A percentile compares a stretch with the other conserved stretches of the same genome.
These are phyloP conservation scores for Phocides pigmalion DNA, from an alignment of 1,140 invertebrate species.

Conservation along the genomic window DNA sequence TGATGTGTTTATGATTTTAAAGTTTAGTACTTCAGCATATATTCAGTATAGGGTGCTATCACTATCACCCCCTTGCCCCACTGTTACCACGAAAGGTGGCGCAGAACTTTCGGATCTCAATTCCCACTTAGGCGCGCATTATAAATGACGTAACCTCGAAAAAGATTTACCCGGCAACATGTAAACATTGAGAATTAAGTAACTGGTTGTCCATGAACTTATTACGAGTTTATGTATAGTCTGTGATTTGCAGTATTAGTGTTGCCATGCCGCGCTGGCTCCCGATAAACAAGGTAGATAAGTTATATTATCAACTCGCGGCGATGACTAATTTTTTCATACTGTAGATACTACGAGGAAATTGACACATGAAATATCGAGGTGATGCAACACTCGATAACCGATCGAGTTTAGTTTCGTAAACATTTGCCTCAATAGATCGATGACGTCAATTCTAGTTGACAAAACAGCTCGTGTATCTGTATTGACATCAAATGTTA, in stretches of 20 bases:
- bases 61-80: too few species aligned
- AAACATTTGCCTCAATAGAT: slow-evolving; percentile 10
- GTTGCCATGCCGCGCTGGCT: background rate
- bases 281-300: background rate
- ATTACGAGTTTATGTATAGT: background rate
- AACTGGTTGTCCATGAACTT: background rate
- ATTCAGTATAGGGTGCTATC: too few species aligned
- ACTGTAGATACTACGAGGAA: background rate
- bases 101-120: too few species aligned
- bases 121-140: too few species aligned
- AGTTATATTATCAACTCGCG: slow-evolving; percentile 3
- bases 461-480: background rate
- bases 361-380: slow-evolving; percentile 5
- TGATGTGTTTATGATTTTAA: too few species aligned
- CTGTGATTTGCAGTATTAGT: background rate
- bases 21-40: too few species aligned
- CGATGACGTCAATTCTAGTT: slow-evolving; percentile 2
- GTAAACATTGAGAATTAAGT: background rate
- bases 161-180: background rate
- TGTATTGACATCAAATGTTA: background rate
- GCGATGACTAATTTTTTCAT: slow-evolving; percentile 13
- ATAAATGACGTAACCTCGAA: background rate
- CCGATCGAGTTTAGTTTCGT: background rate
- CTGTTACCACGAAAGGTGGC: too few species aligned
- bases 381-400: slow-evolving; percentile 13